phyloP scores from a whole-genome alignment of 2,888 invertebrate species.

The Clostera curtula region DNA sequence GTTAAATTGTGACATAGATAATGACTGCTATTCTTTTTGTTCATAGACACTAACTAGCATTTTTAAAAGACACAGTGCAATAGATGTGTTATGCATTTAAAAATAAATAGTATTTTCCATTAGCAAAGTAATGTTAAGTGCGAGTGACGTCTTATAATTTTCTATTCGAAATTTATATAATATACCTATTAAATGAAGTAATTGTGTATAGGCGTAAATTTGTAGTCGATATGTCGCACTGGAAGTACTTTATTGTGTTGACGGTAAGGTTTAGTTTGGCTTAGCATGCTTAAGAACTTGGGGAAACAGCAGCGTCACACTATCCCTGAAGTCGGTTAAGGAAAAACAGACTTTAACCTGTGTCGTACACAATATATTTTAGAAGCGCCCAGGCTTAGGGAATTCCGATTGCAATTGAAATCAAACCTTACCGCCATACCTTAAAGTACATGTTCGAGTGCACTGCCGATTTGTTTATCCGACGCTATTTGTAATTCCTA shows the following conservation, averaged over 20 bases:
- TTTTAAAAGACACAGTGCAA: conserved; percentile 21
- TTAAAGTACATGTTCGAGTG: conserved; percentile 25
- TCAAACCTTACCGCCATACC: conserved; percentile 1
- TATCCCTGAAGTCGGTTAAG: background rate
- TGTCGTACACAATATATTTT: background rate
- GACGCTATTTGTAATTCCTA: conserved; percentile 51
- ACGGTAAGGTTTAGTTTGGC: conserved; percentile 3
- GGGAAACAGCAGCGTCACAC: too few relatives aligned
- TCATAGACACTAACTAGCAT: conserved; percentile 6
- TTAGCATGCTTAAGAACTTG: too few relatives aligned
- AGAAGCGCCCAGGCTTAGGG: background rate
- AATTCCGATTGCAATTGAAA: conserved; percentile 1
- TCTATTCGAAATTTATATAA: conserved; percentile 21
- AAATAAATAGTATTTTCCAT: conserved; percentile 16
- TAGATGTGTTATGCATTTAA: conserved; percentile 22
- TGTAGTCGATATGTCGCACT: conserved; percentile 12
- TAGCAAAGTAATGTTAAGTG: conserved; percentile 18
- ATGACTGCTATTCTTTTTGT: background rate
- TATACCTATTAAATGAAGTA: conserved; percentile 18
- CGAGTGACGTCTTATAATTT: conserved; percentile 16
- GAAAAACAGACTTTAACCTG: background rate
- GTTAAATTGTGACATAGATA: background rate
- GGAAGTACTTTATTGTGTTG: conserved; percentile 9
- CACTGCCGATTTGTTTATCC: conserved; percentile 20
- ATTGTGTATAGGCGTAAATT: conserved; percentile 19